Conservation (phyloP, 2,113 vertebrate genomes). For the Pseudonaja textilis region DNA sequence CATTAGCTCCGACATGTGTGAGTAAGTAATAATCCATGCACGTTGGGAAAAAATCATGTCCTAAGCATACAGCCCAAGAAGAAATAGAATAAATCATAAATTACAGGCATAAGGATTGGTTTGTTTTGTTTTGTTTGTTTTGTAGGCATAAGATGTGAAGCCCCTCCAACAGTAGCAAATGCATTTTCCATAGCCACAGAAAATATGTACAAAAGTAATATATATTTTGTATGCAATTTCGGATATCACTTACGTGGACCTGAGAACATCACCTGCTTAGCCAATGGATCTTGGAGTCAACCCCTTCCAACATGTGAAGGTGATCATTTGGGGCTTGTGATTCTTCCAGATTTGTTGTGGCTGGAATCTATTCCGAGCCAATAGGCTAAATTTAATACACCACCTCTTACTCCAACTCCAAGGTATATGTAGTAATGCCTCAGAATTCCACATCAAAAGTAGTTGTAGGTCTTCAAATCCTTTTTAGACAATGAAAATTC, state of each 20-base stretch:
- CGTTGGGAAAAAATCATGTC: neutral
- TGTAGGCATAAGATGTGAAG: slow-evolving; percentile 62
- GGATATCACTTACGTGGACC: slow-evolving; percentile 64
- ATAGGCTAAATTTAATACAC: neutral
- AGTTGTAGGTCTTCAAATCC: neutral
- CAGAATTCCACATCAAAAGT: neutral
- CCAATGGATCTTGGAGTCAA: slow-evolving; percentile 68
- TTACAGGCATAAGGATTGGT: slow-evolving; percentile 21
- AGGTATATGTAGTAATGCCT: neutral
- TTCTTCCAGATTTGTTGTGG: neutral
- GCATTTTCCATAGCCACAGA: slow-evolving; percentile 54
- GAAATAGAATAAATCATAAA: neutral
- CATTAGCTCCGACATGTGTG: slow-evolving; percentile 43
- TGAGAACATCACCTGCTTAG: slow-evolving; percentile 64
- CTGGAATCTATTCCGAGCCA: neutral
- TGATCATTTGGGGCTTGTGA: slow-evolving; percentile 27
- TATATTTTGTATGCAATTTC: slow-evolving; percentile 60
- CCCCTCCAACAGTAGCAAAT: slow-evolving; percentile 58
- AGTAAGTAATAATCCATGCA: slow-evolving; percentile 53
- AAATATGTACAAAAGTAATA: slow-evolving; percentile 57
- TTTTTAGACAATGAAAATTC: neutral
- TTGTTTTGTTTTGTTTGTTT: slow-evolving; percentile 29
- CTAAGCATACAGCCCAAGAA: neutral
- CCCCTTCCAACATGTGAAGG: slow-evolving; percentile 64
- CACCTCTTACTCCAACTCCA: neutral